These are phyloP conservation scores for Drosophila mercatorum DNA, from an alignment of 2,888 invertebrate genomes.

Conservation along the genomic window DNA sequence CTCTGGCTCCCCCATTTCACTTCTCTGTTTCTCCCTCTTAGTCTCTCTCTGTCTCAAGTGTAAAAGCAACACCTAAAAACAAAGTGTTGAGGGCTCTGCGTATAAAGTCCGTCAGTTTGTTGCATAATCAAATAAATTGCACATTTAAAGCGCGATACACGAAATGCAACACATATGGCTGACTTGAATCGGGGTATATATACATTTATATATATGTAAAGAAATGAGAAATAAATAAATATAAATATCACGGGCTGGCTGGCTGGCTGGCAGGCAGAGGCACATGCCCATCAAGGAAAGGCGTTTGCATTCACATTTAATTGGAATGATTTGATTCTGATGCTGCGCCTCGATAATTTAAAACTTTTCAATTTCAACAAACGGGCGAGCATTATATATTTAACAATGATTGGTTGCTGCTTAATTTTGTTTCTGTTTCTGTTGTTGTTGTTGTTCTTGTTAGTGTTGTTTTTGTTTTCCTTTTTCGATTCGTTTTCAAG, in stretches of 20 bases:
- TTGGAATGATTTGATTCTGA: conserved; percentile 82
- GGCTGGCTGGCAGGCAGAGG: neutral
- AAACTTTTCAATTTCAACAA: conserved; percentile 77
- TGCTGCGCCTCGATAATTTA: conserved; percentile 73
- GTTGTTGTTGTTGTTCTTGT: neutral
- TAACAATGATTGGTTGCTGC: conserved; percentile 82
- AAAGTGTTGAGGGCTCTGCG: neutral
- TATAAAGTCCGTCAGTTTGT: conserved; percentile 4
- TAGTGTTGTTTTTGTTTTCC: neutral
- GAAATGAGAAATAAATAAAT: conserved; percentile 16
- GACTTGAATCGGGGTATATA: conserved; percentile 1
- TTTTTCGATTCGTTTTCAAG: conserved; percentile 27
- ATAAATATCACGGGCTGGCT: conserved; percentile 19
- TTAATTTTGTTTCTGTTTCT: conserved; percentile 70
- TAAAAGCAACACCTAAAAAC: conserved; percentile 2
- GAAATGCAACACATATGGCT: conserved; percentile 37
- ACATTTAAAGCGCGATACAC: conserved; percentile 38
- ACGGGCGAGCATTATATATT: conserved; percentile 67
- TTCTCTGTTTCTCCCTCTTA: neutral
- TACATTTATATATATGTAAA: neutral
- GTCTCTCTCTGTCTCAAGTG: neutral
- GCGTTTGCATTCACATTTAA: conserved; percentile 84
- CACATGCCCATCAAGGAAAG: conserved; percentile 10
- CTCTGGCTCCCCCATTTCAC: neutral
- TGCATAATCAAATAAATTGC: conserved; percentile 41